These are phyloP conservation scores for Melanostigma gelatinosum DNA, from an alignment of 2,113 vertebrate genomes.

Conservation along the genomic window DNA sequence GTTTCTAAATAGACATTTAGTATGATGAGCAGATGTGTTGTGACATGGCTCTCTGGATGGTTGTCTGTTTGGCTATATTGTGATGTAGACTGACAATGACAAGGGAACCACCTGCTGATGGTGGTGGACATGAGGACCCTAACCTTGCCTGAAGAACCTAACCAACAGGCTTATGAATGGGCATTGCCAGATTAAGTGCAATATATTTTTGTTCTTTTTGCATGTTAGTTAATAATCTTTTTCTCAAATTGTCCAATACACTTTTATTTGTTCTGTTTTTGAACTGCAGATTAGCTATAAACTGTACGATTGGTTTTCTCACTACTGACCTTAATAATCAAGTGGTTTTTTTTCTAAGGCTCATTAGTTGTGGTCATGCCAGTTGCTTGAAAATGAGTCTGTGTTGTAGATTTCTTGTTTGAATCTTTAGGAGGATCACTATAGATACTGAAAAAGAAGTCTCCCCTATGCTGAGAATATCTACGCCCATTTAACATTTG, in stretches of 20 bases:
- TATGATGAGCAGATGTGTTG: constrained; percentile 68
- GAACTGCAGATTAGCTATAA: not conserved
- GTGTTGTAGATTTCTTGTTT: not conserved
- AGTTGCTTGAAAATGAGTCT: not conserved
- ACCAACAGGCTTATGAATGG: constrained; percentile 31
- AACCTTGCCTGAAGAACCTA: constrained; percentile 67
- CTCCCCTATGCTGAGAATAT: not conserved
- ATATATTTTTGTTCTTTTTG: not conserved
- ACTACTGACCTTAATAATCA: not conserved
- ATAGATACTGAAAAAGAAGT: constrained; percentile 8
- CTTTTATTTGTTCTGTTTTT: not conserved
- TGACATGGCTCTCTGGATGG: constrained; percentile 64
- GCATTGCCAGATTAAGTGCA: constrained; percentile 14
- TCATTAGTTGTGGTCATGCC: not conserved
- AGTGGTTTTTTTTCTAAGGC: not conserved
- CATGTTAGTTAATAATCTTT: not conserved
- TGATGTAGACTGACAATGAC: constrained; percentile 72
- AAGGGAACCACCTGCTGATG: constrained; percentile 60
- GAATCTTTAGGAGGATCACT: not conserved
- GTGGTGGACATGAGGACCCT: constrained; percentile 29
- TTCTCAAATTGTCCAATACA: not conserved
- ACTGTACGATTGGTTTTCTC: not conserved
- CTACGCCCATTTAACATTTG: not conserved
- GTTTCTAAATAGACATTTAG: constrained; percentile 56
- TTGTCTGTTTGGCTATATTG: constrained; percentile 61